These are phyloP conservation scores for Cossypha heuglini DNA, from an alignment of 2,797 vertebrate genomes.

Conservation along the genomic window DNA sequence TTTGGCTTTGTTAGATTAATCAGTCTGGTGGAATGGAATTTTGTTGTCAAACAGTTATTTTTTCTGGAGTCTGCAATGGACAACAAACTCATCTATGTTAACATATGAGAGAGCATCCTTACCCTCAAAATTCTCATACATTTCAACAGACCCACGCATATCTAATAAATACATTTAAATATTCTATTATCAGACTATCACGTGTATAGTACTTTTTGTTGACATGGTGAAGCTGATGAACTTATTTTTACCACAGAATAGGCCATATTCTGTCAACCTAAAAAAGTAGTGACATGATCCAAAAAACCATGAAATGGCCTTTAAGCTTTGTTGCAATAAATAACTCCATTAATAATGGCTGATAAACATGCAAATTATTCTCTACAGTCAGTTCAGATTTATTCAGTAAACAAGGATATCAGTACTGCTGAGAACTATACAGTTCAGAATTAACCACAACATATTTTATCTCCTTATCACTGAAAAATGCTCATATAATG, in stretches of 20 bases:
- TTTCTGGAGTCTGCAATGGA: background rate
- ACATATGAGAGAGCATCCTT: background rate
- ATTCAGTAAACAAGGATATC: background rate
- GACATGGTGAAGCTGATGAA: background rate
- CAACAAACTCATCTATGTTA: background rate
- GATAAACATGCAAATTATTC: constrained; percentile 63
- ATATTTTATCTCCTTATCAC: background rate
- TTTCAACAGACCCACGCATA: background rate
- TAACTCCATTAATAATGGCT: constrained; percentile 59
- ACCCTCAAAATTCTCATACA: background rate
- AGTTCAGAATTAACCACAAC: background rate
- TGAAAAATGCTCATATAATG: background rate
- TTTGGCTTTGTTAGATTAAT: background rate
- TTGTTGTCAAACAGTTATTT: background rate
- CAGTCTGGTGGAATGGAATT: background rate
- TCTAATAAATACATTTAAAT: background rate
- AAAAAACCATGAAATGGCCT: constrained; percentile 6
- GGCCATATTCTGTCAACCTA: background rate
- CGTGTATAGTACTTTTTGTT: background rate
- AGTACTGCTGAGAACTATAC: background rate
- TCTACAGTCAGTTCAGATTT: constrained; percentile 36
- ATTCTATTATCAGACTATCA: background rate
- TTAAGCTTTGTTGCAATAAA: constrained; percentile 54
- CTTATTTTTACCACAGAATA: background rate
- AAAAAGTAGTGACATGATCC: background rate